These are phyloP conservation scores for Gymnogyps californianus DNA, from an alignment of 2,113 vertebrate genomes.

Conservation along the genomic window DNA sequence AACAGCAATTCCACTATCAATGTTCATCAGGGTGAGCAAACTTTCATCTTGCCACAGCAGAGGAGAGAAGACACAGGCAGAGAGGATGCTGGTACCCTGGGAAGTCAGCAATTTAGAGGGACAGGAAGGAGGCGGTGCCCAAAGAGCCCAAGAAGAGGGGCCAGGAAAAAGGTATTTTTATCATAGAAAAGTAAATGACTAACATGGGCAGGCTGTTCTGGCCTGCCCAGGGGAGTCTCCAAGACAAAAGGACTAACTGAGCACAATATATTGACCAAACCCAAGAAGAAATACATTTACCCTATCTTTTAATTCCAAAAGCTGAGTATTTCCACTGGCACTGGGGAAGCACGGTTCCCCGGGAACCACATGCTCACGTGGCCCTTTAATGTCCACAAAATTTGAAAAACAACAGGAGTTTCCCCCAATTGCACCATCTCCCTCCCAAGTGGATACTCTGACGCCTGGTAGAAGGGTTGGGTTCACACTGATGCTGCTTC, in stretches of 20 bases:
- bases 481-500: background rate
- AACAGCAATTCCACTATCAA: background rate
- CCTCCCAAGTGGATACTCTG: background rate
- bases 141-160: background rate
- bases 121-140: background rate
- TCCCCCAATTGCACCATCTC: background rate
- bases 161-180: background rate
- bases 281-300: background rate
- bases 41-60: background rate
- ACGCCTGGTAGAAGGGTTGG: background rate
- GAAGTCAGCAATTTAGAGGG: background rate
- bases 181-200: background rate
- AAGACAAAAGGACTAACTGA: background rate
- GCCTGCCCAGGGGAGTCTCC: background rate
- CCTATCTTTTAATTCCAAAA: background rate
- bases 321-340: background rate
- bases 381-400: background rate
- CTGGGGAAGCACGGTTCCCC: background rate
- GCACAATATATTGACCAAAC: background rate
- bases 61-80: background rate
- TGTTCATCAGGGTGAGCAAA: background rate
- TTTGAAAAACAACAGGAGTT: background rate
- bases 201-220: background rate
- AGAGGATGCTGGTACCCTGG: background rate
- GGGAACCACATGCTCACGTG: background rate